Base-by-base conservation (phyloP, 2,888 invertebrate species). In the Heterodera filipjevi region DNA sequence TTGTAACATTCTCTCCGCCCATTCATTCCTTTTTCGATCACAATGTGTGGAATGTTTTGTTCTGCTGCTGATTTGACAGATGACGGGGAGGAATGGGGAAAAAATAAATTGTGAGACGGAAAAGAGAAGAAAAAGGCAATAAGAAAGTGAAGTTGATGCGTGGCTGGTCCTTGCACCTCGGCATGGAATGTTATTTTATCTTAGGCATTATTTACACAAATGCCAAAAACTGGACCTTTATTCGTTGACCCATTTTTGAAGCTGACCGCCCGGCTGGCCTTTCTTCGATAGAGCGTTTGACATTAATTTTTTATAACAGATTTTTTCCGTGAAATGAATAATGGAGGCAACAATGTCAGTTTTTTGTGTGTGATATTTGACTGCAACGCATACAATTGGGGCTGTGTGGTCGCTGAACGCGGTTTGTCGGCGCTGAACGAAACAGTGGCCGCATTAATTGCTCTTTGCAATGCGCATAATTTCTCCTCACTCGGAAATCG, bases 301-400 rank as follows among this genome's bases (percentile, higher is more conserved):
- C n/a, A n/a, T n/a, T n/a, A n/a, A n/a, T n/a, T n/a, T n/a, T n/a
- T n/a, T n/a, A n/a, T n/a, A n/a, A n/a, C n/a, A n/a, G n/a, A n/a
- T n/a, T n/a, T n/a, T n/a, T n/a, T n/a, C n/a, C n/a, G n/a, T n/a
- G 35, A 73, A 39, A 64, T 73, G 73, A 35, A 27, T 6, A 16
- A 19, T 49, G 59, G 49, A 32, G 64, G 49, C 44, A 46, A 27
- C 49, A 64, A 64, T 6, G 5, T 35, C 27, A 83, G 82, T 70
- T 78, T 71, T 68, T 35, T 74, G 19, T 32, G 44, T 35, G 75
- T 82, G 33, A 78, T 82, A 27, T 77, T 82, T 49, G 82, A 82
- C 71, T 82, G 82, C 68, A 83, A 82, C 64, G 71, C 82, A 35
- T 71, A 49, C 53, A 81, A 76, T 77, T 81, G 82, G 81, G 81